Conservation (phyloP, 1,140 invertebrate species). For the Drosophila novamexicana region DNA sequence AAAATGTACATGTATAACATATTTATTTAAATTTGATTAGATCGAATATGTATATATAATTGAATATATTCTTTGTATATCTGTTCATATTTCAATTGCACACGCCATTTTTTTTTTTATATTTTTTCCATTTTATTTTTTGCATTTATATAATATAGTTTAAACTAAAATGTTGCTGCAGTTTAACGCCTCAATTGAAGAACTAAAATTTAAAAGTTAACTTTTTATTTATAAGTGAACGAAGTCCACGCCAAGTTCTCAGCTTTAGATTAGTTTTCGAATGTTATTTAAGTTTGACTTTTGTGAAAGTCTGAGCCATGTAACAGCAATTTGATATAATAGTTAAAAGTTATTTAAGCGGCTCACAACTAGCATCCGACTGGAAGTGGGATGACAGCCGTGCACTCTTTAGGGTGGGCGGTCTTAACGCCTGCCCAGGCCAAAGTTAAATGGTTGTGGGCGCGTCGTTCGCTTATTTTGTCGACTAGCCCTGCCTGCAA, state of each 20-base stretch:
- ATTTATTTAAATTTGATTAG: conserved; percentile 53
- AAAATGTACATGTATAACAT: conserved; percentile 61
- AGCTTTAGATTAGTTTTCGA: conserved; percentile 50
- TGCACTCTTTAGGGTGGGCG: background rate
- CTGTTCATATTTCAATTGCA: conserved; percentile 64
- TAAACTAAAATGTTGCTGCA: conserved; percentile 47
- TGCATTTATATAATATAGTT: conserved; percentile 47
- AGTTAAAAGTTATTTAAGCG: conserved; percentile 21
- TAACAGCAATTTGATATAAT: conserved; percentile 38
- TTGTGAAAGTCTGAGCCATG: conserved; percentile 37
- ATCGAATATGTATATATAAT: conserved; percentile 68
- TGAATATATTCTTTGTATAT: conserved; percentile 51
- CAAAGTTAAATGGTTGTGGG: conserved; percentile 71
- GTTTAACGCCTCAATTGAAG: conserved; percentile 31
- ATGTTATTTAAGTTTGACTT: conserved; percentile 42
- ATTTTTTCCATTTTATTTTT: conserved; percentile 13
- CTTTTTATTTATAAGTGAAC: conserved; percentile 20
- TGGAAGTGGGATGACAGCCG: conserved; percentile 39
- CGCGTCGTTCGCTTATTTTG: conserved; percentile 68
- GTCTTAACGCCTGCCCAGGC: conserved; percentile 76
- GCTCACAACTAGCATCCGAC: conserved; percentile 47
- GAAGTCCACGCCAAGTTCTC: conserved; percentile 38
- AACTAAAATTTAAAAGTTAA: conserved; percentile 47
- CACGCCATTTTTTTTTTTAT: conserved; percentile 33
- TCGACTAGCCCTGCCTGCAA: conserved; percentile 48